Evolutionary conservation across 37 sponge, comb jelly and placozoan species (phyloP), one percentile per base, ranked within the genome.

Genomic region (Halichondria panicea): DNA sequence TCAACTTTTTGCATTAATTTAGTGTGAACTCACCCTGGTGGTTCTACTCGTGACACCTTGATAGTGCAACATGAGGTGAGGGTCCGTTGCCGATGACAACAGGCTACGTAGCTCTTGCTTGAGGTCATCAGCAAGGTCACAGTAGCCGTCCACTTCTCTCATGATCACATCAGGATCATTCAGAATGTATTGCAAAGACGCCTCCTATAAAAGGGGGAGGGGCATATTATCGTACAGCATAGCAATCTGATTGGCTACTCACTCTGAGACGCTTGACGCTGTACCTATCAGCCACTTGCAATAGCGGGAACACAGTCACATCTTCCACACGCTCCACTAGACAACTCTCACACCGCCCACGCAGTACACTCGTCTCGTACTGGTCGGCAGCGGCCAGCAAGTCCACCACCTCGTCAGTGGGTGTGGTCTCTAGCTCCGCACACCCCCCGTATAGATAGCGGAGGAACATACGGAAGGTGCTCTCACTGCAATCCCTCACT

Each of bases 351-450:
- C 88, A 88, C 48, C 46, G 13, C 18, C 15, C n/a, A 24, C 66
- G 63, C 55, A 88, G 72, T 0, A 45, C 35, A 0, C 55, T 40
- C 2, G 71, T 77, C 77, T 88, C 73, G 33, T 66, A 75, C 38
- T 74, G 75, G 30, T 88, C 88, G 33, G 82, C 88, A 21, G 81
- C 72, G 31, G 68, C 73, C 78, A 88, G 48, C 39, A 88, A 41
- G 58, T 88, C 88, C 18, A 77, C 24, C 7, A 88, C 34, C 19
- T 77, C 81, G 2, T 88, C 70, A 8, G 43, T 37, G n/a, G 15
- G 53, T 66, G 77, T 76, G 21, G 70, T 21, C 0, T 38, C 37
- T 21, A 45, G 39, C 30, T 76, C 82, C 21, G 81, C 9, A 30
- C 40, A n/a, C 12, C 55, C 82, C 22, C 82, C 77, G 55, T 88